Evolutionary conservation across 2,888 invertebrate genomes (phyloP), one percentile per base, ranked within the genome.

Genomic region (Acheta domesticus): DNA sequence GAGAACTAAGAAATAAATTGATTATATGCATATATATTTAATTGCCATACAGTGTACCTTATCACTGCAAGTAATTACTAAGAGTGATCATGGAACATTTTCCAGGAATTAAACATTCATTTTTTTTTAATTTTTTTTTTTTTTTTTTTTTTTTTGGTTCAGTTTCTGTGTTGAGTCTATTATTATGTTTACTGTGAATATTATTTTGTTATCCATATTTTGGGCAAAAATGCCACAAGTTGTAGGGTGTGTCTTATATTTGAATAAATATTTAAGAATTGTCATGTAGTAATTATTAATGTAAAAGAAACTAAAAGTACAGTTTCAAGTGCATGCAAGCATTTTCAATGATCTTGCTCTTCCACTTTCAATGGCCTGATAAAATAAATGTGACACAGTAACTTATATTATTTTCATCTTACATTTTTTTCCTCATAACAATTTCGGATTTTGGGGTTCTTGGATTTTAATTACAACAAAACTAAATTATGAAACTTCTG

Each of bases 1-100:
- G 62, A 23, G 62, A n/a, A 62, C 21, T 78, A 78, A 78, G 78
- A 78, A 78, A 21, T 62, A 78, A 78, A 36, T 78, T 78, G 73
- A 78, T 73, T 78, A 73, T 78, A 73, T 78, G 36, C 78, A 78
- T 78, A 78, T 78, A 78, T 78, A 62, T 62, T 62, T 77, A 77
- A 77, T 77, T 62, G 73, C 36, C 73, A 78, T 50, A 78, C 62
- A 50, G 78, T 78, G 73, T 78, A 77, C 50, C 50, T 75, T 78
- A 73, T 78, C 78, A 78, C 62, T 73, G 73, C 49, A 62, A 62
- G 50, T 49, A 48, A 50, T 49, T 20, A 78, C 50, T 36, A 48
- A 62, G 78, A 78, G 36, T 78, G 36, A 19, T 78, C 73, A 62
- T 49, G 21, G 49, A 62, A 36, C 62, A 78, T 21, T 78, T 50